phyloP scores from a whole-genome alignment of 2,797 vertebrate species.

The Dendrocincla fuliginosa region DNA sequence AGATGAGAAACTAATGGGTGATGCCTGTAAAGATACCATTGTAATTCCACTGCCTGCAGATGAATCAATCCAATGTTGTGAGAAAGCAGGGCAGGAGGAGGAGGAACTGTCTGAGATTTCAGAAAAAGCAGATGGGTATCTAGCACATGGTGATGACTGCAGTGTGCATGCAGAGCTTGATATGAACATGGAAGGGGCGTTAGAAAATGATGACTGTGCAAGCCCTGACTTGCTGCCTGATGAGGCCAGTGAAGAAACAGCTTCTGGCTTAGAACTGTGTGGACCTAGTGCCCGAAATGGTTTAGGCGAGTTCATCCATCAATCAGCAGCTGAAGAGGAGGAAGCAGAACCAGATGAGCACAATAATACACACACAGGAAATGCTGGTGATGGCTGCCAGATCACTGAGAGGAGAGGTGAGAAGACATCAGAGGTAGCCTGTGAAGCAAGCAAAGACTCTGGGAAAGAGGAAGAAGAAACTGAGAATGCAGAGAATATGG shows the following conservation, averaged over 20 bases:
- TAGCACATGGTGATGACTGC: background rate
- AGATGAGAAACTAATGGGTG: background rate
- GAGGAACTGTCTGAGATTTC: background rate
- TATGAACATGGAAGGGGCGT: background rate
- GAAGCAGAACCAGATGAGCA: background rate
- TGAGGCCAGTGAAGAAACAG: background rate
- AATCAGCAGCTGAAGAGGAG: constrained; percentile 11
- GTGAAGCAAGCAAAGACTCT: background rate
- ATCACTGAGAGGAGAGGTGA: background rate
- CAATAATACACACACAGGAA: background rate
- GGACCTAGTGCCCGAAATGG: background rate
- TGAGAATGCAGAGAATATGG: background rate
- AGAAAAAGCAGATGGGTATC: background rate
- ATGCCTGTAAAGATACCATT: background rate
- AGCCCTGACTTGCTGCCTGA: background rate
- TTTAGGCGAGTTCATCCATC: background rate
- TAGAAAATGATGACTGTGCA: background rate
- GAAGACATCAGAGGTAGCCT: background rate
- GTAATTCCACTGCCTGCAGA: background rate
- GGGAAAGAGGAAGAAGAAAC: background rate
- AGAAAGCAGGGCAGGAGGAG: background rate
- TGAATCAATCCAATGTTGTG: background rate
- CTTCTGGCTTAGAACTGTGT: background rate
- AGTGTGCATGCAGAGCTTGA: background rate
- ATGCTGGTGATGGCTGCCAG: background rate